A percentile compares a stretch with the other conserved stretches of the same genome.
Conservation (phyloP, 2,113 vertebrate genomes). For the Protomyctophum bolini region DNA sequence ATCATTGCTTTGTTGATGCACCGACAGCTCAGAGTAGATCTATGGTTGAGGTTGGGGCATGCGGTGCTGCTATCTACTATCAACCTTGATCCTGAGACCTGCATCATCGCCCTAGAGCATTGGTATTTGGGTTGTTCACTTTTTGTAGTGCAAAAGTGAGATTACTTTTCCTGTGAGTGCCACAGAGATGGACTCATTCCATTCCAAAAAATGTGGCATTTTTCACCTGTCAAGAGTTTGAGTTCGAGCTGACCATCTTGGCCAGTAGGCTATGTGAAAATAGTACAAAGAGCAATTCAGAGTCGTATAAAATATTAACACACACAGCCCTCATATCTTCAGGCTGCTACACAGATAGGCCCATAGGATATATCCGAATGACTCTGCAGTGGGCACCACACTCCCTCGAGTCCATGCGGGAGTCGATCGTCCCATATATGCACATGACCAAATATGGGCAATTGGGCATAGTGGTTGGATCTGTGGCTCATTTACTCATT, state of each 20-base stretch:
- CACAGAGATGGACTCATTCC: conserved; percentile 45
- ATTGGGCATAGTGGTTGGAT: too few species aligned
- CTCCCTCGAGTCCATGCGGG: too few species aligned
- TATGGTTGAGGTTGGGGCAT: neutral
- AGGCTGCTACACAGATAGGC: conserved; percentile 16
- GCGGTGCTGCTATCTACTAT: conserved; percentile 11
- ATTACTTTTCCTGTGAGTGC: conserved; percentile 27
- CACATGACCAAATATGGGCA: too few species aligned
- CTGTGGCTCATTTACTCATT: too few species aligned
- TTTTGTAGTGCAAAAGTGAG: conserved; percentile 16
- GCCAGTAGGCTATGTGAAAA: conserved; percentile 12
- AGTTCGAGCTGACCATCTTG: conserved; percentile 42
- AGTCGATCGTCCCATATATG: too few species aligned
- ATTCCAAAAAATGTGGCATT: conserved; percentile 51
- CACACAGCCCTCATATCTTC: too few species aligned
- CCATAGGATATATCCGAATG: neutral
- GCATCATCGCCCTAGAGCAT: conserved; percentile 18
- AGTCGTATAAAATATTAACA: conserved; percentile 3
- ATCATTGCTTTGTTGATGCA: conserved; percentile 21
- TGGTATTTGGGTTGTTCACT: conserved; percentile 1
- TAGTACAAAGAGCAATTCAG: conserved; percentile 34
- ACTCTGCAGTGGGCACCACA: too few species aligned
- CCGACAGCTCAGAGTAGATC: conserved; percentile 12
- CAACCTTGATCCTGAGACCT: conserved; percentile 11
- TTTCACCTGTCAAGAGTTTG: conserved; percentile 46